Base-by-base conservation (phyloP, 2,888 invertebrate genomes). In the Pilophorus perplexus region DNA sequence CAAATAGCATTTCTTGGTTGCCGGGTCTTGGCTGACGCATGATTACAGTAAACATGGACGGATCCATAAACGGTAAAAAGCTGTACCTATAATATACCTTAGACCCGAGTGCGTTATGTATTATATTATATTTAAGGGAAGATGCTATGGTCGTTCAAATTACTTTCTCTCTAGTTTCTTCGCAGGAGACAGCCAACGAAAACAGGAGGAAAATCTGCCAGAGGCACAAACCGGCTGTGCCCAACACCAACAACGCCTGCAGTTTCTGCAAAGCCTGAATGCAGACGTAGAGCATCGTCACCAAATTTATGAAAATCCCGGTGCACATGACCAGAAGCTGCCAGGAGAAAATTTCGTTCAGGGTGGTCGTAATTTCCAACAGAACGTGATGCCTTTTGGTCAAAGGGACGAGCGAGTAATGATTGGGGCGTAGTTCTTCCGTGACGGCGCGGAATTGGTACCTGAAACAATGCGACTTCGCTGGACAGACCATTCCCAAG, bases 301-400 rank as follows among this genome's bases (percentile, higher is more conserved):
- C 66, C 20, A 66, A 20, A 44, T 66, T 66, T n/a, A 66, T 33
- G 16, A 66, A 66, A 33, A 66, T 66, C 12, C 66, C 46, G 2
- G 66, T 66, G 46, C 66, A 66, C 55, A 66, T 66, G 66, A 66
- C 40, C 22, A 66, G 48, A 1, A 66, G 57, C 23, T 66, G 66
- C 55, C 57, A 66, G 16, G 66, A 66, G 20, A 66, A 66, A 18
- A 66, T 33, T 25, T 66, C 66, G 48, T 66, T 66, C 12, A 59
- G 27, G 23, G 46, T 44, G 8, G 57, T 37, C 16, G 66, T 52
- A n/a, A 66, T 20, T 20, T 66, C 66, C 16, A 66, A 37, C 4
- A 55, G 46, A 10, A 66, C 40, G 48, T 66, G 57, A 27, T 66
- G 66, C 18, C 57, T 38, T 57, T 66, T 66, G 55, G 66, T 66